Percentiles rank a stretch among this genome's conserved stretches.
These are phyloP conservation scores for Mormyrus lacerda DNA, from an alignment of 2,113 vertebrate species.

Conservation along the genomic window DNA sequence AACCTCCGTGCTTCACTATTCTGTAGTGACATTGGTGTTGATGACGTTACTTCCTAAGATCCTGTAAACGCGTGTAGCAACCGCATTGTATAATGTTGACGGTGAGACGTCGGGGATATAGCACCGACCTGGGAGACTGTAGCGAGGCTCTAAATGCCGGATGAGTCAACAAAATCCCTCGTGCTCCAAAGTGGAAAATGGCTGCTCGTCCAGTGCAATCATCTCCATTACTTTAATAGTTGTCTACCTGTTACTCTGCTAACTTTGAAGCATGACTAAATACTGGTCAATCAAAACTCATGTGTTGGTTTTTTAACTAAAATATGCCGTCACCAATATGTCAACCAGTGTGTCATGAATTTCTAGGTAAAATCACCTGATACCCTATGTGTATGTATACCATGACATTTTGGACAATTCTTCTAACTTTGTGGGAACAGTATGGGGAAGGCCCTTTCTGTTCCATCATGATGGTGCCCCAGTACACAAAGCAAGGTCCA, in stretches of 20 bases:
- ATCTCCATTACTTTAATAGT: not conserved
- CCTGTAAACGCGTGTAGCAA: not conserved
- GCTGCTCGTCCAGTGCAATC: not conserved
- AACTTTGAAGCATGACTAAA: not conserved
- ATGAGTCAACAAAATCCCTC: not conserved
- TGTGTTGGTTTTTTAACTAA: not conserved
- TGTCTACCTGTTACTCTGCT: not conserved
- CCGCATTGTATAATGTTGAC: not conserved
- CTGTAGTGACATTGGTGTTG: not conserved
- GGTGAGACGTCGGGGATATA: not conserved
- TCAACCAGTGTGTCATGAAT: not conserved
- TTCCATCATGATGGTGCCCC: not conserved
- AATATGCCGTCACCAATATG: not conserved
- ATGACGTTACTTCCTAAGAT: not conserved
- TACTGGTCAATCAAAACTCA: not conserved
- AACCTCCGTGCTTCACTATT: not conserved
- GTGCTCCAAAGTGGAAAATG: not conserved
- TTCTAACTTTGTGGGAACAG: not conserved
- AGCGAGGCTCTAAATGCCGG: not conserved
- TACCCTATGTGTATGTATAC: not conserved
- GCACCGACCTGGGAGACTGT: not conserved
- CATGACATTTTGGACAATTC: not conserved
- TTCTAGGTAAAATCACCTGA: not conserved
- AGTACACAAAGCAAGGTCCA: not conserved
- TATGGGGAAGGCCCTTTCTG: not conserved